phyloP scores from a whole-genome alignment of 1,140 invertebrate genomes.

The Eupristina koningsbergeri region DNA sequence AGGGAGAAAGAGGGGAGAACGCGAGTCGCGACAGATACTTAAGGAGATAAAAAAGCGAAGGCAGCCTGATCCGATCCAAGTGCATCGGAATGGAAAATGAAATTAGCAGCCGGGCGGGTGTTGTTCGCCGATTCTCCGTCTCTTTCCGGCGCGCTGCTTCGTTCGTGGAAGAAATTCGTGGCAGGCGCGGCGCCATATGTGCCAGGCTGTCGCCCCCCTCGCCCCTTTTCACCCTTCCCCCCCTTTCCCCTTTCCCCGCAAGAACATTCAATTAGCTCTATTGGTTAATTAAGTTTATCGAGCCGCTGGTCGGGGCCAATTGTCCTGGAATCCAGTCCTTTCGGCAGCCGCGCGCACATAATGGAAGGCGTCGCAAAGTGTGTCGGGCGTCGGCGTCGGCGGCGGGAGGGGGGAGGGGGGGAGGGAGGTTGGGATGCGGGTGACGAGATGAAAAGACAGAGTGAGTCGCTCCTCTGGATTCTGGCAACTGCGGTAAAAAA shows the following conservation, averaged over 20 bases:
- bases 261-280: constrained; percentile 67
- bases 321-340: constrained; percentile 59
- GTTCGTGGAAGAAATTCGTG: constrained; percentile 39
- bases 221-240: too few relatives aligned
- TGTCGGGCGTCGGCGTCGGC: too few relatives aligned
- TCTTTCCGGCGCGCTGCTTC: constrained; percentile 15
- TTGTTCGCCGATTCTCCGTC: neutral
- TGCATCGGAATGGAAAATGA: constrained; percentile 5
- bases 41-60: neutral
- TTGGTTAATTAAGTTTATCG: constrained; percentile 69
- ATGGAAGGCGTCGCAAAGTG: neutral
- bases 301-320: constrained; percentile 58
- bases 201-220: neutral
- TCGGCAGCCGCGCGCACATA: neutral
- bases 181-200: constrained; percentile 26
- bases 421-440: neutral
- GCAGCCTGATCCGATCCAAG: neutral
- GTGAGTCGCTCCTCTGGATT: too few relatives aligned
- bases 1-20: too few relatives aligned
- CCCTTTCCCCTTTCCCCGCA: constrained; percentile 9
- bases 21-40: neutral
- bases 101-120: constrained; percentile 28
- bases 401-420: too few relatives aligned
- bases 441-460: neutral
- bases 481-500: neutral